These are phyloP conservation scores for Solen grandis DNA, from an alignment of 1,140 invertebrate genomes.

Conservation along the genomic window DNA sequence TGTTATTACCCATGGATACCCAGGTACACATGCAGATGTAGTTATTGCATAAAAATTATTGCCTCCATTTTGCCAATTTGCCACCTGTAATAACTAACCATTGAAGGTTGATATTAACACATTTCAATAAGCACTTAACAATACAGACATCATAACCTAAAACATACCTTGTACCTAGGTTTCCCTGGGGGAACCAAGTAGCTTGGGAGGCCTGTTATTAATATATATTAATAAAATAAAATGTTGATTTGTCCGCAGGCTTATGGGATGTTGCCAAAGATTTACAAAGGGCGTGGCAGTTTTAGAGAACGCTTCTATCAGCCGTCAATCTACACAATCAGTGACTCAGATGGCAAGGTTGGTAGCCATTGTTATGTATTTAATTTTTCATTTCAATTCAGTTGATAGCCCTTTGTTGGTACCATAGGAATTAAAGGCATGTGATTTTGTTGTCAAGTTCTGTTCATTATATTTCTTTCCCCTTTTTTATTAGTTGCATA, in stretches of 20 bases:
- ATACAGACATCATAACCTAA: background rate
- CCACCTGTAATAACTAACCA: too few relatives aligned
- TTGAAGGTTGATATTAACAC: too few relatives aligned
- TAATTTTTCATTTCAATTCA: background rate
- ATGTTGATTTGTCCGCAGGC: slow-evolving; percentile 3
- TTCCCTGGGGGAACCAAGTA: background rate
- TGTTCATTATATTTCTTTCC: too few relatives aligned
- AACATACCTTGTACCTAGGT: background rate
- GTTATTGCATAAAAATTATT: too few relatives aligned
- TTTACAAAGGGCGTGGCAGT: slow-evolving; percentile 10
- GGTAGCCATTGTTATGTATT: background rate
- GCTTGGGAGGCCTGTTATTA: background rate
- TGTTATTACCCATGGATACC: too few relatives aligned
- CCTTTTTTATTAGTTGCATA: too few relatives aligned
- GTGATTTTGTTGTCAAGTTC: too few relatives aligned
- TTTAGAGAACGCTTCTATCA: background rate
- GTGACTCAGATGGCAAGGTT: background rate
- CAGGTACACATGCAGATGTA: too few relatives aligned
- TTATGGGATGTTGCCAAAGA: background rate
- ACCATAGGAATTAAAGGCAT: too few relatives aligned
- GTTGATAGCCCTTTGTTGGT: background rate
- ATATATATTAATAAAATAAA: background rate
- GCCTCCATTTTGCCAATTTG: too few relatives aligned
- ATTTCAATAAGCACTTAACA: too few relatives aligned
- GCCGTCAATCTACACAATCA: slow-evolving; percentile 11